phyloP scores from a whole-genome alignment of 2,888 invertebrate genomes.

The Phalera bucephala region DNA sequence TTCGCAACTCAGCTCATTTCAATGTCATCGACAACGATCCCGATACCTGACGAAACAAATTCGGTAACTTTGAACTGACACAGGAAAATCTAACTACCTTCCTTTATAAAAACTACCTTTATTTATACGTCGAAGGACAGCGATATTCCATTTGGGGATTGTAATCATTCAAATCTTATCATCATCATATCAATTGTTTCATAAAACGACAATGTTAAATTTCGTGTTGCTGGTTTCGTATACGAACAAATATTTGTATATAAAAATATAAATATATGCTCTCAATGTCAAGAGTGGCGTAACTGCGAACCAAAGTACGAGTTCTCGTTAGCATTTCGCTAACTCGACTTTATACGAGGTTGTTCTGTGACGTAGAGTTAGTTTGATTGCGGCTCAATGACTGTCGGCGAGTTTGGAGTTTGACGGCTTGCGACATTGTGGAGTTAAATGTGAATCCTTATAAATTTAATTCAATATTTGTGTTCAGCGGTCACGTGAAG shows the following conservation, averaged over 20 bases:
- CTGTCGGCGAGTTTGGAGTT: too few relatives aligned
- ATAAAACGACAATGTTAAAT: conserved; percentile 4
- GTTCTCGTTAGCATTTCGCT: conserved; percentile 39
- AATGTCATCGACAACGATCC: conserved; percentile 70
- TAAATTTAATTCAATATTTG: conserved; percentile 24
- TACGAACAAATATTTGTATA: conserved; percentile 24
- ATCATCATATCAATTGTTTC: conserved; percentile 9
- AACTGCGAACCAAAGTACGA: conserved; percentile 32
- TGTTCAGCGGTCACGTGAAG: conserved; percentile 42
- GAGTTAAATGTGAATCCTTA: conserved; percentile 32
- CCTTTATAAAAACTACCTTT: too few relatives aligned
- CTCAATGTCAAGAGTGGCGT: conserved; percentile 45
- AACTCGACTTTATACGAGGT: conserved; percentile 17
- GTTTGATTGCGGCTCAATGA: conserved; percentile 32
- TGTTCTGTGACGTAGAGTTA: conserved; percentile 22
- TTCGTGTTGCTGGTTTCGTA: conserved; percentile 11
- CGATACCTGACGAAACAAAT: conserved; percentile 28
- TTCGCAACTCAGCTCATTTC: conserved; percentile 75
- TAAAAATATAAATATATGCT: conserved; percentile 25
- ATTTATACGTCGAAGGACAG: too few relatives aligned
- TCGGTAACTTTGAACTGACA: neutral
- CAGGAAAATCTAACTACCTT: neutral
- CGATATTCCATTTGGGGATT: too few relatives aligned
- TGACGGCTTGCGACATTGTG: conserved; percentile 19
- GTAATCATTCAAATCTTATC: conserved; percentile 15